Base-by-base conservation (phyloP, 2,888 invertebrate genomes). In the Ophion slaviceki region DNA sequence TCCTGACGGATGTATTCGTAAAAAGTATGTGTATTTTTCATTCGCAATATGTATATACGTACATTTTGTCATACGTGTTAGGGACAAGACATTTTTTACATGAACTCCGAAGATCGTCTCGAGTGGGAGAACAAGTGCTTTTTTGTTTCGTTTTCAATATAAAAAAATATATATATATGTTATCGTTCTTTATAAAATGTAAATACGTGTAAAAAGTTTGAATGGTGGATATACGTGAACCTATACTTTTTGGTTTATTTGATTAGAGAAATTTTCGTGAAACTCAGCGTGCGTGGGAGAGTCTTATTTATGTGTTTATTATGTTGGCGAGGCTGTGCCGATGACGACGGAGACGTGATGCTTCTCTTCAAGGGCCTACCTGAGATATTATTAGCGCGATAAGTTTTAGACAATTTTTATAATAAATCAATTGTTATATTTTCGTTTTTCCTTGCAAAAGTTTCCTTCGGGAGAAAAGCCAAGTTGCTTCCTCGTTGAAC, bases 351-450 rank as follows among this genome's bases (percentile, higher is more conserved):
- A 45, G 70, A 83, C 47, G 62, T 24, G 64, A 59, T 67, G 40
- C 75, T 45, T 79, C 64, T 71, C 45, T n/a, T 71, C 47, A 71
- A 75, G 67, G 85, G 85, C 85, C 85, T 85, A 82, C 53, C 62
- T 82, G 78, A 71, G 75, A 79, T 67, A 75, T 67, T 71, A 80
- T 72, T 45, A 71, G 59, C 61, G 75, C 53, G 61, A 75, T 80
- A 79, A 79, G 57, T 80, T 76, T 62, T 61, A 66, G 66, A 68
- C 32, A 28, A 75, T 75, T 57, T 62, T 74, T 68, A 8, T 1
- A 20, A 20, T 80, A 5, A 59, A 62, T 17, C n/a, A n/a, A 59
- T 53, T 70, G 70, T 64, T 28, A 57, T 64, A 28, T 68, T n/a
- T 14, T 76, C 45, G 5, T 32, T n/a, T 20, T 32, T 59, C 20